Conservation (phyloP, 2,113 vertebrate genomes). For the Anarrhichthys ocellatus region DNA sequence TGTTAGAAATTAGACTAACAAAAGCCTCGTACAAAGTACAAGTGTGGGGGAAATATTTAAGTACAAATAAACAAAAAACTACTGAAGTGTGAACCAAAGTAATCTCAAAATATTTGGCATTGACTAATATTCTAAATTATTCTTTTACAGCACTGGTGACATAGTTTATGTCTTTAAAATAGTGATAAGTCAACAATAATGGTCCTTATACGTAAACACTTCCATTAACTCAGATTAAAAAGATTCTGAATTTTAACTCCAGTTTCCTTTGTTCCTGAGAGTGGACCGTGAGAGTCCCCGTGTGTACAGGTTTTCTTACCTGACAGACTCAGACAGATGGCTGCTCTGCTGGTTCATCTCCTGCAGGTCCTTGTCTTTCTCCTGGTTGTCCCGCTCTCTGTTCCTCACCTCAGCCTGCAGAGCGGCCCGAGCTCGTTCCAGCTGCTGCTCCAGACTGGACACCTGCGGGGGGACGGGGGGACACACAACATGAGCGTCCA, state of each 20-base stretch:
- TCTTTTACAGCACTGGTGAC: neutral
- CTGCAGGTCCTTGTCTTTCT: constrained; percentile 78
- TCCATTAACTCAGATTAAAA: neutral
- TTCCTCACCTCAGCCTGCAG: constrained; percentile 84
- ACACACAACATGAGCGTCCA: neutral
- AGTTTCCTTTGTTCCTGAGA: neutral
- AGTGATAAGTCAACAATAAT: neutral
- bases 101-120: neutral
- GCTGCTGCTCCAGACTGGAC: constrained; percentile 88
- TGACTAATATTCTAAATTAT: neutral
- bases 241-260: neutral
- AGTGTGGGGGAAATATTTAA: neutral
- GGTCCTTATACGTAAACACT: neutral
- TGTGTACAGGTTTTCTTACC: constrained; percentile 74
- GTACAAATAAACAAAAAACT: neutral
- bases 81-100: neutral
- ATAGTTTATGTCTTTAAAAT: neutral
- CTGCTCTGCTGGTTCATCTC: constrained; percentile 81
- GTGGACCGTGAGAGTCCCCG: fast-evolving
- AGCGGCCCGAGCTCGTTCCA: constrained; percentile 85
- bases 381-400: constrained; percentile 78
- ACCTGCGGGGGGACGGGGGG: too few species aligned
- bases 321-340: constrained; percentile 83
- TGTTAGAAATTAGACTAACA: neutral
- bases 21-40: constrained; percentile 5